A percentile compares a stretch with the other conserved stretches of the same genome.
Conservation (phyloP, 2,797 vertebrate genomes). For the Presbytis comata region DNA sequence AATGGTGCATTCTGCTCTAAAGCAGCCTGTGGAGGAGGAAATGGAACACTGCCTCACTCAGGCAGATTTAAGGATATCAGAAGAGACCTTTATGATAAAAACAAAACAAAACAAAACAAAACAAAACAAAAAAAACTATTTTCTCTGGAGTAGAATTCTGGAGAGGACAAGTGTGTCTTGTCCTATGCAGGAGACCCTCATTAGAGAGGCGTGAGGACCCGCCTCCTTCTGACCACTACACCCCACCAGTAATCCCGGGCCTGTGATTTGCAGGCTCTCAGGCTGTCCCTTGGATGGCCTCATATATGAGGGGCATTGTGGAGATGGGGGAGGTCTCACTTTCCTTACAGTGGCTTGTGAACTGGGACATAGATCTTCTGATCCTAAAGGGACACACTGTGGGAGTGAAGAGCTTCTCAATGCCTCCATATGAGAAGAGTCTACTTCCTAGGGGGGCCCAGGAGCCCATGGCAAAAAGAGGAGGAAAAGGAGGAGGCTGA, state of each 20-base stretch:
- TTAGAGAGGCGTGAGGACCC: background rate
- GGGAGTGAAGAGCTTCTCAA: background rate
- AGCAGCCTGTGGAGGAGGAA: background rate
- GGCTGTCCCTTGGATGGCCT: background rate
- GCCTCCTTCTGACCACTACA: background rate
- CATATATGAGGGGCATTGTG: no score
- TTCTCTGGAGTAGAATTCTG: background rate
- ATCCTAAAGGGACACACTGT: background rate
- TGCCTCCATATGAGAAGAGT: background rate
- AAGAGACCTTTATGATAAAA: background rate
- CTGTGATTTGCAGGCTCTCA: background rate
- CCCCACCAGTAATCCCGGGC: background rate
- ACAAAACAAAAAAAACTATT: accelerated
- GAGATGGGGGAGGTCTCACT: background rate
- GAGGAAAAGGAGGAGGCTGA: background rate
- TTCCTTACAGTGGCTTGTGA: background rate
- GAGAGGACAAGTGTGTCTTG: background rate
- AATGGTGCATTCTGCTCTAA: background rate
- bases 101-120: no score
- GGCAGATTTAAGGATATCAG: background rate
- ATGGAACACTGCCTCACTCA: background rate
- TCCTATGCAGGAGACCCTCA: background rate
- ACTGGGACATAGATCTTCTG: background rate
- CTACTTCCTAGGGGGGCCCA: accelerated
- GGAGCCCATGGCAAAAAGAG: background rate